These are phyloP conservation scores for Hyposmocoma kahamanoa DNA, from an alignment of 1,140 invertebrate genomes.

Conservation along the genomic window DNA sequence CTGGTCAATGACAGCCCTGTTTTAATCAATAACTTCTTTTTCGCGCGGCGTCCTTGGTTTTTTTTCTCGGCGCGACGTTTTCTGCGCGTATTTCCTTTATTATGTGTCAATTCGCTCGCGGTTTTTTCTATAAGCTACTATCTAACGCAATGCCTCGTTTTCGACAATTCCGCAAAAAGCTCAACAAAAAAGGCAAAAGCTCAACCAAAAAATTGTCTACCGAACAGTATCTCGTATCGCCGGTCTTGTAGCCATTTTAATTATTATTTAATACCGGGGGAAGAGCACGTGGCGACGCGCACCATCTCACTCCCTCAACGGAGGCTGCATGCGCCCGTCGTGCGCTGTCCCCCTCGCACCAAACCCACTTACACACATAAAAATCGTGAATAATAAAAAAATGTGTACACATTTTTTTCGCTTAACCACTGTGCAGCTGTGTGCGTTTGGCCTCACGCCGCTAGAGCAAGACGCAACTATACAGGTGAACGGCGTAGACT, in stretches of 20 bases:
- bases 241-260: constrained; percentile 72
- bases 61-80: constrained; percentile 67
- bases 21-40: constrained; percentile 74
- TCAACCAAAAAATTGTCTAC: constrained; percentile 69
- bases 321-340: constrained; percentile 18
- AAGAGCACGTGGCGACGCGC: constrained; percentile 66
- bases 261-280: constrained; percentile 72
- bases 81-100: constrained; percentile 64
- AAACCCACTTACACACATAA: constrained; percentile 71
- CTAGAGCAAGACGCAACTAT: constrained; percentile 48
- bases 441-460: constrained; percentile 65
- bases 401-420: constrained; percentile 74
- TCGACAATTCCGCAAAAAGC: constrained; percentile 58
- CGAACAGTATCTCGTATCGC: constrained; percentile 64
- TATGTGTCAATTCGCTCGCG: constrained; percentile 58
- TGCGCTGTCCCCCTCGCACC: constrained; percentile 44
- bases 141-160: constrained; percentile 40
- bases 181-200: constrained; percentile 59
- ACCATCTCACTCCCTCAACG: constrained; percentile 34
- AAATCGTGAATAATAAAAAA: constrained; percentile 74
- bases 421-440: constrained; percentile 54
- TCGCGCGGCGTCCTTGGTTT: constrained; percentile 65
- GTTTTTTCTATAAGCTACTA: constrained; percentile 31
- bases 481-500: constrained; percentile 26
- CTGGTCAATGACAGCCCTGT: constrained; percentile 70